Evolutionary conservation across 2,888 invertebrate genomes (phyloP).

Genomic region (Noctua janthe): DNA sequence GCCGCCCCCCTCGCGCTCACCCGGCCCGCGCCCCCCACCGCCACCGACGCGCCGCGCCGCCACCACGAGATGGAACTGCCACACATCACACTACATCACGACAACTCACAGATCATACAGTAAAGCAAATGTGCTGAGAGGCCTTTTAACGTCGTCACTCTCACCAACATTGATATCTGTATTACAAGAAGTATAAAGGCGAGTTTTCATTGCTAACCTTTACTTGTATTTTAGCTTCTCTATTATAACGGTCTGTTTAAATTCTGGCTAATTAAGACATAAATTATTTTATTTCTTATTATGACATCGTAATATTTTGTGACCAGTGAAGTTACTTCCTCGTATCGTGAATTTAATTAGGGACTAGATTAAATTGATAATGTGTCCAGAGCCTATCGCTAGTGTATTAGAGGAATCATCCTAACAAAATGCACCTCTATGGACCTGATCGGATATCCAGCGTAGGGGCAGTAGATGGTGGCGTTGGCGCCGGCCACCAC

Average conservation of each 20-base stretch:
- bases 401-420: constrained; percentile 78
- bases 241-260: neutral
- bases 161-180: neutral
- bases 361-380: constrained; percentile 4
- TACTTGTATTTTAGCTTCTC: neutral
- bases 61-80: constrained; percentile 87
- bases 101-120: neutral
- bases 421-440: constrained; percentile 88
- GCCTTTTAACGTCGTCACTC: neutral
- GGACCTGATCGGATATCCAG: constrained; percentile 95
- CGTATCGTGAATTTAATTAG: constrained; percentile 1
- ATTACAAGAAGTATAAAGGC: neutral
- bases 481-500: constrained; percentile 94
- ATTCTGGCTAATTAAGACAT: neutral
- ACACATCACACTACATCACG: neutral
- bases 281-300: neutral
- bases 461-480: constrained; percentile 95
- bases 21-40: constrained; percentile 83
- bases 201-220: neutral
- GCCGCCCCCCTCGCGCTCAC: constrained; percentile 82
- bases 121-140: neutral
- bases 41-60: constrained; percentile 88
- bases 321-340: constrained; percentile 9
- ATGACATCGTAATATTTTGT: neutral
- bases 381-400: constrained; percentile 28